Conservation (phyloP, 2,888 invertebrate genomes). For the Ctenicera cuprea region DNA sequence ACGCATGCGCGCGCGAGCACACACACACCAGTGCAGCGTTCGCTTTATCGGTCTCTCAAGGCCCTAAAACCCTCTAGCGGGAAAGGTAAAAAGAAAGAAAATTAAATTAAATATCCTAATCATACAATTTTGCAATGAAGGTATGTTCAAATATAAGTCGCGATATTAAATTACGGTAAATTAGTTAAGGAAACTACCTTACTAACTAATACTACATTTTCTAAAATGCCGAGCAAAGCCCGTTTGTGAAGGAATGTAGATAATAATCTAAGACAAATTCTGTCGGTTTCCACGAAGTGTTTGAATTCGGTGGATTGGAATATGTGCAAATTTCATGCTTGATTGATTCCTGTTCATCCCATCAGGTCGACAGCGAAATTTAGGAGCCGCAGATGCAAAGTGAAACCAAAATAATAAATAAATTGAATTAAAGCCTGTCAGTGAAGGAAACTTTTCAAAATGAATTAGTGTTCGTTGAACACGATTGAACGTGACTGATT, state of each 20-base stretch:
- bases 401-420: slow-evolving; percentile 54
- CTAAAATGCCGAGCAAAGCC: background rate
- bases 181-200: background rate
- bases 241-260: slow-evolving; percentile 10
- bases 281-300: slow-evolving; percentile 7
- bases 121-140: too few species aligned
- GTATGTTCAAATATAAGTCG: too few species aligned
- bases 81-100: too few species aligned
- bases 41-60: too few species aligned
- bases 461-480: slow-evolving; percentile 53
- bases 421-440: slow-evolving; percentile 55
- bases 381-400: slow-evolving; percentile 54
- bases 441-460: slow-evolving; percentile 35
- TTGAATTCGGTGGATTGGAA: slow-evolving; percentile 19
- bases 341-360: slow-evolving; percentile 27
- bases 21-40: too few species aligned
- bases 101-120: too few species aligned
- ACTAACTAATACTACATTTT: background rate
- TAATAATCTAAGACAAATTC: slow-evolving; percentile 33
- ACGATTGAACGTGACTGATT: slow-evolving; percentile 49
- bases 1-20: too few species aligned
- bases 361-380: slow-evolving; percentile 45
- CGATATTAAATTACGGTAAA: too few species aligned
- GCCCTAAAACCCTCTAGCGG: too few species aligned
- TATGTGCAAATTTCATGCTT: slow-evolving; percentile 31